Base-by-base conservation (phyloP, 2,888 invertebrate genomes). In the Malacosoma neustria region DNA sequence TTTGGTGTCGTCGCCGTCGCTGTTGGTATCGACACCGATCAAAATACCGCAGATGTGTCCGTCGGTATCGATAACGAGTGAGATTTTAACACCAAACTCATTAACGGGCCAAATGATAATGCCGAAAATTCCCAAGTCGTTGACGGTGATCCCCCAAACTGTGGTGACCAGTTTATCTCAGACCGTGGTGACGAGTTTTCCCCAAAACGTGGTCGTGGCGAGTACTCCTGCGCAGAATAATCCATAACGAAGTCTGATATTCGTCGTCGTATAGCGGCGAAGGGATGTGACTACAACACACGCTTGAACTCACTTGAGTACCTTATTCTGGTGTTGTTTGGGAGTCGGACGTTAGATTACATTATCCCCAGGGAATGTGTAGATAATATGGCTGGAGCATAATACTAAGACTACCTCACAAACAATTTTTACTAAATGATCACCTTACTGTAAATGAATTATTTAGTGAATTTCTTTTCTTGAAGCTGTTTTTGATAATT, bases 81-180 rank as follows among this genome's bases (percentile, higher is more conserved):
- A 81, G 35, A 45, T 66, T 0, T 39, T 69, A 2, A 55, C 65
- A 0, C 58, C 69, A 0, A 57, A 48, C 30, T 61, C 71, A 0
- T 36, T 82, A 49, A 51, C 73, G 1, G 63, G 59, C 13, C 67
- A 70, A 38, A 61, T 77, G 64, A 75, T 89, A 37, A 79, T 94
- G 82, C 93, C 93, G 34, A 93, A 92, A 72, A 93, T 94, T 62
- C 94, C 94, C 14, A 93, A 92, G 67, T 92, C 93, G 1, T 68
- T 94, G 49, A 94, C 94, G 0, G 93, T 94, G 37, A 93, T 94
- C 57, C 92, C 93, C 7, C 93, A 93, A 45, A 64, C 67, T 3
- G 51, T 68, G 9, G 47, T 60, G 29, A 15, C 61, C 3, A 43
- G 35, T 5, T 37, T 54, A 13, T 41, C 57, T 5, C 56, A 57